A percentile compares a stretch with the other conserved stretches of the same genome.
phyloP scores from a whole-genome alignment of 2,797 vertebrate species.

The Xenentodon cancila region DNA sequence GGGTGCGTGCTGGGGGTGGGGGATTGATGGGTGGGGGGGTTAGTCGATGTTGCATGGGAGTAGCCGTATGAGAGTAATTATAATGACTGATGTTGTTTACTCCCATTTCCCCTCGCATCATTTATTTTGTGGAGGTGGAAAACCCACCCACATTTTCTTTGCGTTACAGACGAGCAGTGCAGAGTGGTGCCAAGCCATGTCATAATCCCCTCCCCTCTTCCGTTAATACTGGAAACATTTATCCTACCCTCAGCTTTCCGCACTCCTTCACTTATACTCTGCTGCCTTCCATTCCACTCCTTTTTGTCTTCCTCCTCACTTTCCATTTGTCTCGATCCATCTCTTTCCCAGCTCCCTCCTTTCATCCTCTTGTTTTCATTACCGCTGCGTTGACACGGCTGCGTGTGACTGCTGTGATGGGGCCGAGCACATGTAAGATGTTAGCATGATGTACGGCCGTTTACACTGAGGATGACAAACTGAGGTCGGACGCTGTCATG shows the following conservation, averaged over 20 bases:
- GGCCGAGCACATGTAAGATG: constrained; percentile 71
- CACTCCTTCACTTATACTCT: constrained; percentile 35
- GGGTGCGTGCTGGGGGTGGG: no score
- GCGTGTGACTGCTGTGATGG: constrained; percentile 46
- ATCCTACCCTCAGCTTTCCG: constrained; percentile 52
- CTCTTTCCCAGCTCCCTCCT: constrained; percentile 32
- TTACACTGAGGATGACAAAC: constrained; percentile 81
- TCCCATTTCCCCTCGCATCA: constrained; percentile 81
- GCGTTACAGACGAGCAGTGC: constrained; percentile 44
- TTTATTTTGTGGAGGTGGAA: constrained; percentile 80
- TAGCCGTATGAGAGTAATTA: constrained; percentile 79
- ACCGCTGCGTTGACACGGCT: constrained; percentile 36
- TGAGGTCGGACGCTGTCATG: constrained; percentile 70
- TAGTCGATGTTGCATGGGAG: constrained; percentile 68
- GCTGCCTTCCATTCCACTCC: constrained; percentile 30
- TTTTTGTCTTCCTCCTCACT: constrained; percentile 26
- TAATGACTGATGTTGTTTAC: constrained; percentile 84
- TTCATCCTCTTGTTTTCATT: constrained; percentile 55
- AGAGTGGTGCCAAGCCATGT: constrained; percentile 57
- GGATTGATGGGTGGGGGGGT: constrained; percentile 39
- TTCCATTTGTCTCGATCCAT: constrained; percentile 39
- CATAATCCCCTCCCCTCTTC: constrained; percentile 60
- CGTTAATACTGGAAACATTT: constrained; percentile 63
- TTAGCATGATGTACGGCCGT: constrained; percentile 76
- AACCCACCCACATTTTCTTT: constrained; percentile 69